phyloP scores from a whole-genome alignment of 2,113 vertebrate genomes.

The Saguinus imperator region DNA sequence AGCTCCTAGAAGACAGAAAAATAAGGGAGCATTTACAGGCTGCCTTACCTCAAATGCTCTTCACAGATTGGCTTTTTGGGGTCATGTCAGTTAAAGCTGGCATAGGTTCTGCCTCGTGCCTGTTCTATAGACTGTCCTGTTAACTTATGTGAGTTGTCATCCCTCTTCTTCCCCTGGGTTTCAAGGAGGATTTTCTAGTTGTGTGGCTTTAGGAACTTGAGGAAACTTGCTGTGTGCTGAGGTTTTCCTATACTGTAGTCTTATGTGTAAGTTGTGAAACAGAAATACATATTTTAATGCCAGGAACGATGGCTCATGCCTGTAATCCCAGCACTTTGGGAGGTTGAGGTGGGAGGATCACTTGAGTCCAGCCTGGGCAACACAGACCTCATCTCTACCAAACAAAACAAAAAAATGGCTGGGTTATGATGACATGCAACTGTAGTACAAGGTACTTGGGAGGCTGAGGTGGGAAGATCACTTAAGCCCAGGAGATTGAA shows the following conservation, averaged over 20 bases:
- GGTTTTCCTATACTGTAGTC: neutral
- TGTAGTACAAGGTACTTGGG: too few species aligned
- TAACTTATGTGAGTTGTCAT: neutral
- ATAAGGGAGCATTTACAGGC: neutral
- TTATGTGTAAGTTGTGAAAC: neutral
- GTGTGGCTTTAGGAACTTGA: neutral
- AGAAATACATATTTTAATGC: neutral
- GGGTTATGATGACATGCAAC: too few species aligned
- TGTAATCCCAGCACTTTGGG: too few species aligned
- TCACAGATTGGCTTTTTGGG: neutral
- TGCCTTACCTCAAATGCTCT: neutral
- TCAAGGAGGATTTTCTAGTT: conserved; percentile 14
- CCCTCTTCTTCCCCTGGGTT: neutral
- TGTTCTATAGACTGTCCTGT: neutral
- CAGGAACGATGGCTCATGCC: too few species aligned
- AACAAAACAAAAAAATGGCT: too few species aligned
- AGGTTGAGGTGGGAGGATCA: too few species aligned
- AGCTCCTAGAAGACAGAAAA: neutral
- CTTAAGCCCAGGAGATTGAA: too few species aligned
- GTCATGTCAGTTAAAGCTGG: neutral
- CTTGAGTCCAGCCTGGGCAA: too few species aligned
- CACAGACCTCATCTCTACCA: too few species aligned
- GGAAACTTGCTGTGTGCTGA: neutral
- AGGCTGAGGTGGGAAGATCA: too few species aligned
- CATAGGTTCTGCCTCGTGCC: neutral